phyloP scores from a whole-genome alignment of 1,140 invertebrate genomes.

The Neodiprion lecontei region DNA sequence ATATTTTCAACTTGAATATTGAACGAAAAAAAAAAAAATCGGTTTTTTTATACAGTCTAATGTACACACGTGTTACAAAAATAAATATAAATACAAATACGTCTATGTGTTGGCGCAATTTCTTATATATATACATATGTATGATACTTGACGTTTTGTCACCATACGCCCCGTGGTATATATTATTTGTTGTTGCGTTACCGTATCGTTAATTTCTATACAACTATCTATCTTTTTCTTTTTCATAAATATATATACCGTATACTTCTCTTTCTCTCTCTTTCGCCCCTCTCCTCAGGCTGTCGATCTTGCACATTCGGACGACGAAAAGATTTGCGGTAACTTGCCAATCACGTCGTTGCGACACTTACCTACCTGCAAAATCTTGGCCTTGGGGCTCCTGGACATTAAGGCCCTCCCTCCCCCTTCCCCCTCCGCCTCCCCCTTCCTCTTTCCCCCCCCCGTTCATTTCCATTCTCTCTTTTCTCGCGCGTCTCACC shows the following conservation, averaged over 20 bases:
- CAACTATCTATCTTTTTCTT: not conserved
- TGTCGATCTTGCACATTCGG: too few relatives aligned
- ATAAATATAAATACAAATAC: not conserved
- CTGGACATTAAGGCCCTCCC: not conserved
- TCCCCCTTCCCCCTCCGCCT: not conserved
- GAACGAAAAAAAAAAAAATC: too few relatives aligned
- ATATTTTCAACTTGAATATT: too few relatives aligned
- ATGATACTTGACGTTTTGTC: constrained; percentile 35
- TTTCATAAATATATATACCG: too few relatives aligned
- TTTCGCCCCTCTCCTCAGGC: too few relatives aligned
- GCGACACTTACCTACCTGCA: constrained; percentile 1
- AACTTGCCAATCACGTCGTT: not conserved
- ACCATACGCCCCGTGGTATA: constrained; percentile 49
- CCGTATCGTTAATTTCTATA: not conserved
- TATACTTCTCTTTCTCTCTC: too few relatives aligned
- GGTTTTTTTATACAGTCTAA: too few relatives aligned
- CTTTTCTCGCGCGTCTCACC: constrained; percentile 40
- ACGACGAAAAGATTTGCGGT: not conserved
- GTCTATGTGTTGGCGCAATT: too few relatives aligned
- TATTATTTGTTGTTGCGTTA: not conserved
- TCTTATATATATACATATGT: too few relatives aligned
- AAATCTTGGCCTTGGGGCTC: not conserved
- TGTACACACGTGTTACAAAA: too few relatives aligned
- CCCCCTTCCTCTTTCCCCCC: not conserved
- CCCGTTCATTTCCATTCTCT: not conserved